Evolutionary conservation across 2,888 invertebrate genomes (phyloP), one percentile per base, ranked within the genome.

Genomic region (Escarpia spicata): DNA sequence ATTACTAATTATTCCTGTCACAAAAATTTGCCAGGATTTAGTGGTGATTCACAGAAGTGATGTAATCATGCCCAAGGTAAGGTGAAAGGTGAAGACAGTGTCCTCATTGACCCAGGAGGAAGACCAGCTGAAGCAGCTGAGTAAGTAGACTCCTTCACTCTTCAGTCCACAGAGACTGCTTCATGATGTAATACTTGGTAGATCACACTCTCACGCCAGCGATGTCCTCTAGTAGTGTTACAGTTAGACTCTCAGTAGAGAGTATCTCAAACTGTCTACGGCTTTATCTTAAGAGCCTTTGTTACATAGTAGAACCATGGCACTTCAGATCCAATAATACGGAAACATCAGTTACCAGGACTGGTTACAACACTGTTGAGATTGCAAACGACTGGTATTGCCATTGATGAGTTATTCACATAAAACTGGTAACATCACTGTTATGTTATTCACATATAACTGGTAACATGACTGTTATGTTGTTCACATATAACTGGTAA

Each of bases 81-180:
- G 75, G 75, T 75, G n/a, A 75, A 75, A 75, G 75, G 75, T 75
- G 75, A 75, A 75, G 75, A 75, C 75, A 75, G 75, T 75, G 75
- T 75, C 75, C 75, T 75, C 75, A 75, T 26, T 75, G 75, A 75
- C 75, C 75, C 75, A 75, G 75, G 2, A 75, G 19, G 19, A 75
- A 26, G 75, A 75, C 75, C n/a, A 75, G n/a, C 75, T 52, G 52
- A 52, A 75, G 75, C 75, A 75, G 75, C 75, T 75, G 75, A 19
- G n/a, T n/a, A 75, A 75, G 75, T 6, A 75, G 75, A n/a, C 75
- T 6, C 37, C 37, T 37, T 37, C 12, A 52, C 52, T 26, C 75
- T 26, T 75, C n/a, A 75, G 75, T 75, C 19, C 75, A 75, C 15
- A 1, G 52, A 52, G 75, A 19, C 75, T 75, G 75, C 75, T 75